phyloP scores from a whole-genome alignment of 2,888 invertebrate genomes.

The Ischnura elegans region DNA sequence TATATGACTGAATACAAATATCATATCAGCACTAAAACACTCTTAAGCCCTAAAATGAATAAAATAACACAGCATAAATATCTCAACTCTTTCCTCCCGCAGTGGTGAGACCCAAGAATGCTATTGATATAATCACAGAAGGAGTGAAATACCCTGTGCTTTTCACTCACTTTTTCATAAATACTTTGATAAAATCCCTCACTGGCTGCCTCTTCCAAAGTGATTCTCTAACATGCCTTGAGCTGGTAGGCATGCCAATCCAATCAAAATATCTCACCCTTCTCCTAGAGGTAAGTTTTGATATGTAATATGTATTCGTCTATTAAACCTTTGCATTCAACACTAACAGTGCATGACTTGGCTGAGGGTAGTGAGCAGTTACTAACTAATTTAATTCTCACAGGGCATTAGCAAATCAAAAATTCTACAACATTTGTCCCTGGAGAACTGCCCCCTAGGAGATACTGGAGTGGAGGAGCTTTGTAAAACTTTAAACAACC shows the following conservation, averaged over 20 bases:
- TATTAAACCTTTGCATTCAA: background rate
- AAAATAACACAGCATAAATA: too few relatives aligned
- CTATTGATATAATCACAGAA: constrained; percentile 82
- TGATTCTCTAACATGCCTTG: constrained; percentile 82
- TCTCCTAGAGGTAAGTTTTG: constrained; percentile 79
- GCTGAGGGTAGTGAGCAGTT: background rate
- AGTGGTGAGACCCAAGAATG: constrained; percentile 77
- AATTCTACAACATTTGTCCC: constrained; percentile 84
- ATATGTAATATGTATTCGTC: constrained; percentile 62
- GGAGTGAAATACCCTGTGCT: constrained; percentile 83
- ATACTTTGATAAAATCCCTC: constrained; percentile 83
- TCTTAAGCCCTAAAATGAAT: too few relatives aligned
- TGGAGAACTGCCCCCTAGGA: constrained; percentile 85
- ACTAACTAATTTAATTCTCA: constrained; percentile 10
- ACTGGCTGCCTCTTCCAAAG: constrained; percentile 83
- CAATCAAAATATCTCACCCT: constrained; percentile 84
- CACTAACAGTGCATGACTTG: background rate
- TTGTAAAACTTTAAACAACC: constrained; percentile 84
- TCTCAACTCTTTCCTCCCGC: background rate
- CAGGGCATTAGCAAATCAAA: constrained; percentile 83
- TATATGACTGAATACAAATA: too few relatives aligned
- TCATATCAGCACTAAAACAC: too few relatives aligned
- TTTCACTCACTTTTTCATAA: constrained; percentile 85
- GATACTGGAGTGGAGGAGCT: constrained; percentile 87
- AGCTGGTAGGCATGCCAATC: constrained; percentile 87